Evolutionary conservation across 2,888 invertebrate genomes (phyloP).

Genomic region (Acleris emargana): DNA sequence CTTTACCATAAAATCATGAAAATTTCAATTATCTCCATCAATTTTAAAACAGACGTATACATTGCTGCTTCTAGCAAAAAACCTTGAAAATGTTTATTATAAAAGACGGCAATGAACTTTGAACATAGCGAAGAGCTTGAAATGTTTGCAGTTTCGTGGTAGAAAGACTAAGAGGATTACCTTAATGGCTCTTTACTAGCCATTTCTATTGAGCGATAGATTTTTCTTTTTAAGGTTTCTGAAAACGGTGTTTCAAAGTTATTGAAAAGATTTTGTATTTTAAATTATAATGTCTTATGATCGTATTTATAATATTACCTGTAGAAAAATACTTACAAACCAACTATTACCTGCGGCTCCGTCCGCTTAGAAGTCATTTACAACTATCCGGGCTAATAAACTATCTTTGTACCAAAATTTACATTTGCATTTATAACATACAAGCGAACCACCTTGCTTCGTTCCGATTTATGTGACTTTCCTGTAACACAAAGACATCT

Average conservation of each 20-base stretch:
- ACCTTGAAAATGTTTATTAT: neutral
- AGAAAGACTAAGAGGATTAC: slow-evolving; percentile 52
- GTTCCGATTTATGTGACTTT: too few relatives aligned
- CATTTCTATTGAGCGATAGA: slow-evolving; percentile 71
- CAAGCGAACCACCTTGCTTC: too few relatives aligned
- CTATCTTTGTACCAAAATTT: too few relatives aligned
- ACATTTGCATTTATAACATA: too few relatives aligned
- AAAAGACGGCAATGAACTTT: slow-evolving; percentile 36
- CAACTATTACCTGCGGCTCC: too few relatives aligned
- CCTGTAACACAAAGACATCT: too few relatives aligned
- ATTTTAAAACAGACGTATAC: neutral
- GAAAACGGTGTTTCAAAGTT: slow-evolving; percentile 36
- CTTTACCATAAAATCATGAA: slow-evolving; percentile 3
- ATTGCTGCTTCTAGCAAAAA: slow-evolving; percentile 7
- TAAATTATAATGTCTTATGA: neutral
- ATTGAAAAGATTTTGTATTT: slow-evolving; percentile 6
- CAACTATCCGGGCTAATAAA: too few relatives aligned
- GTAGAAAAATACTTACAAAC: too few relatives aligned
- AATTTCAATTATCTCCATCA: neutral
- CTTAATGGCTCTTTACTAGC: slow-evolving; percentile 70
- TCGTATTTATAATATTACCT: neutral
- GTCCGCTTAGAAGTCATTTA: too few relatives aligned
- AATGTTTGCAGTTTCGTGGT: slow-evolving; percentile 28
- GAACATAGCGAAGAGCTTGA: neutral
- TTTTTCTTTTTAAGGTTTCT: slow-evolving; percentile 60